A percentile compares a stretch with the other conserved stretches of the same genome.
Evolutionary conservation across 2,888 invertebrate species (phyloP).

Genomic region (Pachycephus smyrnensis): DNA sequence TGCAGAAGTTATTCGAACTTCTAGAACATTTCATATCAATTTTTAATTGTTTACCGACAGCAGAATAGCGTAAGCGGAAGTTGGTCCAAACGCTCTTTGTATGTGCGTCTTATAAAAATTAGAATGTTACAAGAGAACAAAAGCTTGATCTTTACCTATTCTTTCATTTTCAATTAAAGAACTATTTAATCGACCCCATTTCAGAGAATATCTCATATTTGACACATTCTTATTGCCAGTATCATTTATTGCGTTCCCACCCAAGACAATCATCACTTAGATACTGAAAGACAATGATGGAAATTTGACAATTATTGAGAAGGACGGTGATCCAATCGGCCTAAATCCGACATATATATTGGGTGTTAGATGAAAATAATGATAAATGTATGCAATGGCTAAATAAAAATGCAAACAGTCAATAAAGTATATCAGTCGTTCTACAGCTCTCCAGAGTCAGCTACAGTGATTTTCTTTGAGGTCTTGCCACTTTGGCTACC

Average conservation of each 20-base stretch:
- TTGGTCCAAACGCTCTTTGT: not conserved
- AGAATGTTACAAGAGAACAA: not conserved
- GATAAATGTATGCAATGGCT: conserved; percentile 49
- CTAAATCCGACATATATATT: not conserved
- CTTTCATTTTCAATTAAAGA: not conserved
- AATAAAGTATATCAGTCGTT: conserved; percentile 40
- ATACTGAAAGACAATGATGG: conserved; percentile 3
- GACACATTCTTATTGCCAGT: not conserved
- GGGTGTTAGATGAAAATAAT: conserved; percentile 37
- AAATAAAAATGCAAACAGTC: conserved; percentile 52
- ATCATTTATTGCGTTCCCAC: not conserved
- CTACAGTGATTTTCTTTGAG: conserved; percentile 82
- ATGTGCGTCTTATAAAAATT: not conserved
- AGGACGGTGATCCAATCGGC: not conserved
- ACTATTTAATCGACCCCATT: not conserved
- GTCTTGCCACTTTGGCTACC: conserved; percentile 90
- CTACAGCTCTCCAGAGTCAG: conserved; percentile 86
- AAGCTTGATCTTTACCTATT: not conserved
- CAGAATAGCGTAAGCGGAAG: not conserved
- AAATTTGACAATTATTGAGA: not conserved
- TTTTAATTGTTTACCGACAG: not conserved
- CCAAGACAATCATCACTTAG: not conserved
- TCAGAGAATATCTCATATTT: not conserved
- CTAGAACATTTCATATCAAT: not conserved
- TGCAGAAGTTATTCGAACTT: not conserved